Evolutionary conservation across 2,113 vertebrate species (phyloP), one percentile per base, ranked within the genome.

Genomic region (Poeciliopsis turrubarensis): DNA sequence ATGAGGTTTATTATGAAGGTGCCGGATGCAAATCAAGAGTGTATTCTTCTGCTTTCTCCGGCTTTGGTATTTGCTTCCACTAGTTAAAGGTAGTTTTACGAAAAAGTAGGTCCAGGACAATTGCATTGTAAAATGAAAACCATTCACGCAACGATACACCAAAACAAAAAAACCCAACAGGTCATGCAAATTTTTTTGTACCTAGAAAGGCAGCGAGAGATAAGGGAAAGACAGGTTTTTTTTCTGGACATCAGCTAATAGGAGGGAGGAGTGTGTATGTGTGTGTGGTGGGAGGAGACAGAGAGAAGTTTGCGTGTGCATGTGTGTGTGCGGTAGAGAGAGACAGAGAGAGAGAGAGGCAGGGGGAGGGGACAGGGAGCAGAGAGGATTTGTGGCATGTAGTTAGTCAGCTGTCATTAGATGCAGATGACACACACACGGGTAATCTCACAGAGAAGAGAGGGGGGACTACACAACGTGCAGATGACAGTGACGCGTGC

Each of bases 391-490:
- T 93, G 89, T 84, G 77, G 87, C 86, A 84, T 89, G 84, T 89
- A 92, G 87, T 88, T 87, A 87, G 86, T 93, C 89, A 92, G 92
- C 90, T 92, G 92, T 93, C 89, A 92, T 90, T 92, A 85, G 78
- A 72, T 75, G 29, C 85, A 84, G 86, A 86, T 89, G 87, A 91
- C 88, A 90, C 81, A 81, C 79, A 68, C 81, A 78, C 22, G 69
- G 78, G 67, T 86, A 81, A 77, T 89, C 89, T 80, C 63, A 47
- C 62, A 66, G 75, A 47, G 78, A 32, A 80, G 71, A 69, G 75
- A 39, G 51, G 8, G 78, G 44, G 81, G 63, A 79, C 75, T 60
- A 73, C 74, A 79, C 75, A 80, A 70, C 29, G 14, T 63, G 74
- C 15, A 41, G 44, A 77, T 78, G 65, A 39, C 25, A 60, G 60